A percentile compares a stretch with the other conserved stretches of the same genome.
phyloP scores from a whole-genome alignment of 2,888 invertebrate species.

The Protophormia terraenovae region DNA sequence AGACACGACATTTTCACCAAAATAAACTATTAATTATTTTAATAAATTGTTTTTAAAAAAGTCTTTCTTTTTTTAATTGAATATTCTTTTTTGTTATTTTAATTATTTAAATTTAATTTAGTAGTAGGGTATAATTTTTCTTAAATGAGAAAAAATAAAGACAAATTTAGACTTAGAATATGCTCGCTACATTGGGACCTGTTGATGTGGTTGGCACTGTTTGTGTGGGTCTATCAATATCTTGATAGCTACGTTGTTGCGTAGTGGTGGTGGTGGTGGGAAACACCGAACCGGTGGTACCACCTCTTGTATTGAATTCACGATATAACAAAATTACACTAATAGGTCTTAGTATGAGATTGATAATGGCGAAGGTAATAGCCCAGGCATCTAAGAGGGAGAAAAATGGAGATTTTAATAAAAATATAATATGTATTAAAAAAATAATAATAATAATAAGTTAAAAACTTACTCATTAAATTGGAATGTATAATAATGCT shows the following conservation, averaged over 20 bases:
- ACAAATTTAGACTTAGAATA: constrained; percentile 74
- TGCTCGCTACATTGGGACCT: constrained; percentile 79
- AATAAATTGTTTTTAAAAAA: background rate
- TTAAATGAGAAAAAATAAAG: background rate
- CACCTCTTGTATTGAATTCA: constrained; percentile 80
- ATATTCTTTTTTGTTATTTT: background rate
- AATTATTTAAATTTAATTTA: background rate
- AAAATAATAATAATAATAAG: background rate
- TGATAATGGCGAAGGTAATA: constrained; percentile 79
- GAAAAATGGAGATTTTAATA: background rate
- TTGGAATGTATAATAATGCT: constrained; percentile 77
- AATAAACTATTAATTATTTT: background rate
- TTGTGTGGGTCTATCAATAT: constrained; percentile 80
- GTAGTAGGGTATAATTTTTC: background rate
- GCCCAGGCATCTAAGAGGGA: constrained; percentile 79
- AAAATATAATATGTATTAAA: background rate
- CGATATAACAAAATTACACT: constrained; percentile 79
- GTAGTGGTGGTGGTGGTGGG: constrained; percentile 76
- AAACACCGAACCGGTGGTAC: constrained; percentile 77
- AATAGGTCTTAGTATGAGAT: constrained; percentile 78
- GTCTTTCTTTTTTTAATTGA: background rate
- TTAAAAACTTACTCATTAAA: constrained; percentile 78
- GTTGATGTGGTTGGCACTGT: constrained; percentile 78
- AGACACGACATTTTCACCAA: background rate
- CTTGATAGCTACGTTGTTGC: constrained; percentile 80